Percentiles rank a stretch among this genome's conserved stretches.
Evolutionary conservation across 2,113 vertebrate genomes (phyloP).

Genomic region (Peromyscus californicus): DNA sequence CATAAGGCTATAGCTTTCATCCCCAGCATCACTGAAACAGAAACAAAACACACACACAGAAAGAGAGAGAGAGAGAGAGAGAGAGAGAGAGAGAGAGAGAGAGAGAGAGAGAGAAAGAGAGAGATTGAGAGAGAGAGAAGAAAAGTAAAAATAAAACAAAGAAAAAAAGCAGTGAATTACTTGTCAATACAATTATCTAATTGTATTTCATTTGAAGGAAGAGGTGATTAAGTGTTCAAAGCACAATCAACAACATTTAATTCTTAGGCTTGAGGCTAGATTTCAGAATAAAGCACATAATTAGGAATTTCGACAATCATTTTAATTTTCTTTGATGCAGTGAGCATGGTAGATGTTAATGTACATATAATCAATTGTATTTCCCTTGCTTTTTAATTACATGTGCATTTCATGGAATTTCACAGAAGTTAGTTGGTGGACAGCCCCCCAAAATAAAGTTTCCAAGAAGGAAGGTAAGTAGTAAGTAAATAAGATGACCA

Average conservation of each 20-base stretch:
- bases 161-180: not conserved
- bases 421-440: not conserved
- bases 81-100: too few species aligned
- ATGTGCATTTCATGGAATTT: not conserved
- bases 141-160: not conserved
- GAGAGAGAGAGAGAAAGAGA: too few species aligned
- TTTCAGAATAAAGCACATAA: not conserved
- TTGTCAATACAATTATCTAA: not conserved
- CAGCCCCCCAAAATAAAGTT: not conserved
- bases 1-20: not conserved
- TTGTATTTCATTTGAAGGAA: not conserved
- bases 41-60: too few species aligned
- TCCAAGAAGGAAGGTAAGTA: not conserved
- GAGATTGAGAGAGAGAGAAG: not conserved
- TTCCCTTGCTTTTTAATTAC: not conserved
- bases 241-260: not conserved
- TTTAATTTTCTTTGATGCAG: not conserved
- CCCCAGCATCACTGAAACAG: not conserved
- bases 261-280: not conserved
- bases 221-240: slow-evolving; percentile 23
- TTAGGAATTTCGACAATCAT: slow-evolving; percentile 47
- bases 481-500: not conserved
- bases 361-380: not conserved
- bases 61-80: too few species aligned
- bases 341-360: not conserved